phyloP scores from a whole-genome alignment of 2,113 vertebrate species.

The Oenanthe melanoleuca region DNA sequence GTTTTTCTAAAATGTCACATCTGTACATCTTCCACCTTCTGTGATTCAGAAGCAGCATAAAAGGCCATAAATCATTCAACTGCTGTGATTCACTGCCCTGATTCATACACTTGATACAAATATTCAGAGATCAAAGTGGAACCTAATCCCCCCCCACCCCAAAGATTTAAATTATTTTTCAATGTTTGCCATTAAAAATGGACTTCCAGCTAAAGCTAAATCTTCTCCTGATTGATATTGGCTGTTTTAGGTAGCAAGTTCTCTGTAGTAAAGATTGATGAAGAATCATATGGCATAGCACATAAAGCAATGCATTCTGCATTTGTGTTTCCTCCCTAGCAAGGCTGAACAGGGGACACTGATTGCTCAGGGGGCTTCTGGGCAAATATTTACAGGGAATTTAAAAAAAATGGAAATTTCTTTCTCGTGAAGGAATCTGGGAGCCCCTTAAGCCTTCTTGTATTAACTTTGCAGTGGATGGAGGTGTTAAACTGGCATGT shows the following conservation, averaged over 20 bases:
- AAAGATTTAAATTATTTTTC: neutral
- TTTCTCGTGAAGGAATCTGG: neutral
- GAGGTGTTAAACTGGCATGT: slow-evolving; percentile 67
- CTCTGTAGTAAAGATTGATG: neutral
- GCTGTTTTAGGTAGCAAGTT: neutral
- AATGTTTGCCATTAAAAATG: neutral
- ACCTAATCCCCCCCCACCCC: neutral
- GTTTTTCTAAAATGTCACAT: neutral
- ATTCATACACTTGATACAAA: neutral
- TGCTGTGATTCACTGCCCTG: neutral
- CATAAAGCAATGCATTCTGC: neutral
- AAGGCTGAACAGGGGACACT: neutral
- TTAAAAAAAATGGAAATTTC: neutral
- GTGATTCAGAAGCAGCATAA: neutral
- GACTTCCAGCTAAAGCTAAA: neutral
- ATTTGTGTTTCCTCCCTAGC: neutral
- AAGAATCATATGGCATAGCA: neutral
- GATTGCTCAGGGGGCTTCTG: neutral
- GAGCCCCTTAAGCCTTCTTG: neutral
- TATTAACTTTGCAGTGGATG: slow-evolving; percentile 34
- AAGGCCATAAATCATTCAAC: neutral
- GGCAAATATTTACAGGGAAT: neutral
- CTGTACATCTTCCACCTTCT: neutral
- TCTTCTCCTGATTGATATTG: neutral
- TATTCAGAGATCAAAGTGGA: neutral